Evolutionary conservation across 2,888 invertebrate species (phyloP), one percentile per base, ranked within the genome.

Genomic region (Mesorhabditis spiculigera): DNA sequence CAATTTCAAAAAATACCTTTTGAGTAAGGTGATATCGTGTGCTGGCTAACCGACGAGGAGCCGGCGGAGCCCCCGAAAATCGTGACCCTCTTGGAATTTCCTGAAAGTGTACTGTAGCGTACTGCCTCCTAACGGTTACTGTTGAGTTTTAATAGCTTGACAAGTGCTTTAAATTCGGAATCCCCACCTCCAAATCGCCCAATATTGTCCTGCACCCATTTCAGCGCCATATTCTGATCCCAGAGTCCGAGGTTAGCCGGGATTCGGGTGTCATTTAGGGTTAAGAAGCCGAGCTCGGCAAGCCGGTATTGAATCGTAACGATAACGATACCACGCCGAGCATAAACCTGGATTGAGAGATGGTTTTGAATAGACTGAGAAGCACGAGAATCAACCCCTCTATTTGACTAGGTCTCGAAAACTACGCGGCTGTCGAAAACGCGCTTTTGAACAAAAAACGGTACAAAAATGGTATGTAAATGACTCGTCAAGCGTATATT

Each of bases 21-120:
- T 50, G 58, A 50, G 58, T 50, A 50, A n/a, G 58, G 58, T 13
- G 58, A 50, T n/a, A 50, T 50, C n/a, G 58, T 50, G 58, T 50
- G 58, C n/a, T 50, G 58, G n/a, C 58, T 50, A 10, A 50, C 58
- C n/a, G 58, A 50, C 8, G 58, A 50, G 8, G 58, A 50, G n/a
- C 58, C 58, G 8, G 58, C 58, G 10, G 58, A 50, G 8, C 58
- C 58, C n/a, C 58, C 58, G n/a, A 13, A 50, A 50, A 50, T 50
- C n/a, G 58, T 50, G 58, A 50, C 58, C n/a, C 58, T 10, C n/a
- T 50, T 50, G 8, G 58, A 50, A n/a, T 50, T 50, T 10, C 58
- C 58, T 50, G 58, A 28, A 28, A 28, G 28, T 28, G 28, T 28
- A 28, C 28, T 28, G 28, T 28, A 28, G 28, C 28, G 28, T 28